Percentiles rank a stretch among this genome's conserved stretches.
Conservation (phyloP, 2,888 invertebrate genomes). For the Loripinus fragilis region DNA sequence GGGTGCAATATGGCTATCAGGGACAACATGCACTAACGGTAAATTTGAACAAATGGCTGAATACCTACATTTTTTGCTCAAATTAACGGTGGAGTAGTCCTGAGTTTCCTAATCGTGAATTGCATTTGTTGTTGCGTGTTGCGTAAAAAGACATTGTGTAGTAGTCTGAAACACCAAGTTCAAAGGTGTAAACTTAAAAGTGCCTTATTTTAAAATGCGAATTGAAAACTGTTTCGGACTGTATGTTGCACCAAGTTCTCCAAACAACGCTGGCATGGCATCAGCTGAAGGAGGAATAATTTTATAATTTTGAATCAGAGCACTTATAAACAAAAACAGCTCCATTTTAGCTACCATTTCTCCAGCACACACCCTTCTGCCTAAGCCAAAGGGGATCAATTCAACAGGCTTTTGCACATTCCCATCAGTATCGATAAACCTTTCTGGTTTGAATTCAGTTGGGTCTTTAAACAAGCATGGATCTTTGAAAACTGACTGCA, state of each 20-base stretch:
- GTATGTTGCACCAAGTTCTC: conserved; percentile 9
- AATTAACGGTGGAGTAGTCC: no score
- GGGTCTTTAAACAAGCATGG: conserved; percentile 70
- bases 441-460: conserved; percentile 73
- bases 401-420: conserved; percentile 42
- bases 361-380: conserved; percentile 65
- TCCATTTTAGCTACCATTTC: conserved; percentile 59
- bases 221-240: background rate
- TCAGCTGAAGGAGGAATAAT: conserved; percentile 8
- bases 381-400: conserved; percentile 63
- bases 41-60: no score
- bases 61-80: no score
- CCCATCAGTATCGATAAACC: conserved; percentile 75
- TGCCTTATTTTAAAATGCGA: background rate
- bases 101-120: no score
- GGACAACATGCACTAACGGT: no score
- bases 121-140: no score
- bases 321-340: conserved; percentile 53
- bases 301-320: conserved; percentile 47
- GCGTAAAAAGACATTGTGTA: no score
- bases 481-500: conserved; percentile 53
- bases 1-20: no score
- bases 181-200: no score
- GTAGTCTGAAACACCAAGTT: no score
- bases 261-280: background rate